Percentiles rank a stretch among this genome's conserved stretches.
These are phyloP conservation scores for Bombyx huttoni DNA, from an alignment of 2,888 invertebrate genomes.

Conservation along the genomic window DNA sequence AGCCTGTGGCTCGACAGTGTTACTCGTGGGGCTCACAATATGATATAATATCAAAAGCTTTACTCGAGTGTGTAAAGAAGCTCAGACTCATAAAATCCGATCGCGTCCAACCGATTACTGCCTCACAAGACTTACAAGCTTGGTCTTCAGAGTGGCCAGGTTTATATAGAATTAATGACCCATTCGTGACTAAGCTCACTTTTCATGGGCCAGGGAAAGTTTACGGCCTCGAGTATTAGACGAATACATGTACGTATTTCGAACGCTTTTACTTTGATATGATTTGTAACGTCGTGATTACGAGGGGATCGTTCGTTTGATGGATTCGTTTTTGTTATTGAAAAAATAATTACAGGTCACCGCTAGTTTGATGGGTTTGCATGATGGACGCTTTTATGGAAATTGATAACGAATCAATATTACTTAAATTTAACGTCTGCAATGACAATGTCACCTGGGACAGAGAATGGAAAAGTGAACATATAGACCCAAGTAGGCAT, in stretches of 20 bases:
- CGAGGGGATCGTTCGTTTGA: slow-evolving; percentile 21
- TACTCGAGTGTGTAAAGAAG: neutral
- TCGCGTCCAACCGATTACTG: slow-evolving; percentile 43
- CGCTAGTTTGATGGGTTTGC: neutral
- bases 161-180: slow-evolving; percentile 43
- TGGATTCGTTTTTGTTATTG: slow-evolving; percentile 19
- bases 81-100: slow-evolving; percentile 22
- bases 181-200: slow-evolving; percentile 59
- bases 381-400: neutral
- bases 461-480: too few species aligned
- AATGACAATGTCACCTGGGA: too few species aligned
- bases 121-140: slow-evolving; percentile 13
- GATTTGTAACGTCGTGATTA: slow-evolving; percentile 14
- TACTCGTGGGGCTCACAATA: too few species aligned
- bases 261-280: slow-evolving; percentile 23
- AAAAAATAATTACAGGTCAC: slow-evolving; percentile 4
- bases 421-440: too few species aligned
- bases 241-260: slow-evolving; percentile 22
- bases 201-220: slow-evolving; percentile 50
- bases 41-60: neutral
- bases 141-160: slow-evolving; percentile 17
- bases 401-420: neutral
- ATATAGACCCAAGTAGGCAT: too few species aligned
- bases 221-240: slow-evolving; percentile 41
- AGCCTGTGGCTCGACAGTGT: neutral